Conservation (phyloP, 2,797 vertebrate species). For the Molossus alvarezi region DNA sequence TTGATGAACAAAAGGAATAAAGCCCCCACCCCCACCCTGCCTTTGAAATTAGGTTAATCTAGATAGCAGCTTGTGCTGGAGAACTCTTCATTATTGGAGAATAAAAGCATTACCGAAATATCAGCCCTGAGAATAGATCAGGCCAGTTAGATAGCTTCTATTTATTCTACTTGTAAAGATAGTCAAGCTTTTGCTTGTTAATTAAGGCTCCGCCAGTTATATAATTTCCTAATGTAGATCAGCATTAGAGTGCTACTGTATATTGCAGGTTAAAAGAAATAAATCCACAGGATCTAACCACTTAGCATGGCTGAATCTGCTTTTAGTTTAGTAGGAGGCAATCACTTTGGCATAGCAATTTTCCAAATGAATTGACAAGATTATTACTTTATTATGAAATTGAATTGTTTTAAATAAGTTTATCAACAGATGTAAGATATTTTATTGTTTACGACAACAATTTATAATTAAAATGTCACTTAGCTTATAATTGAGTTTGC, state of each 20-base stretch:
- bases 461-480: slow-evolving; percentile 72
- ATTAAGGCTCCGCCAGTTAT: slow-evolving; percentile 1
- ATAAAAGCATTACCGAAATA: slow-evolving; percentile 73
- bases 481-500: slow-evolving; percentile 70
- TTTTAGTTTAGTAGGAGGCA: slow-evolving; percentile 36
- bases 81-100: slow-evolving; percentile 54
- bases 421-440: slow-evolving; percentile 19
- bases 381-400: slow-evolving; percentile 32
- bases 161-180: slow-evolving; percentile 52
- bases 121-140: slow-evolving; percentile 19
- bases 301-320: background rate
- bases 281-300: background rate
- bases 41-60: slow-evolving; percentile 82
- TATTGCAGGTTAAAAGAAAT: background rate
- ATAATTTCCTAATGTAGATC: slow-evolving; percentile 34
- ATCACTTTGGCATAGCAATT: slow-evolving; percentile 62
- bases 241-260: background rate
- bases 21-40: background rate
- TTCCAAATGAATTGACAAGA: slow-evolving; percentile 52
- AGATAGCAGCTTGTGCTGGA: slow-evolving; percentile 59
- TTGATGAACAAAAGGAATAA: slow-evolving; percentile 78
- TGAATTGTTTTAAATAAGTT: slow-evolving; percentile 66
- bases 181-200: slow-evolving; percentile 64
- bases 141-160: slow-evolving; percentile 58
- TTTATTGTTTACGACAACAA: slow-evolving; percentile 20